These are phyloP conservation scores for Solen grandis DNA, from an alignment of 1,140 invertebrate species.

Conservation along the genomic window DNA sequence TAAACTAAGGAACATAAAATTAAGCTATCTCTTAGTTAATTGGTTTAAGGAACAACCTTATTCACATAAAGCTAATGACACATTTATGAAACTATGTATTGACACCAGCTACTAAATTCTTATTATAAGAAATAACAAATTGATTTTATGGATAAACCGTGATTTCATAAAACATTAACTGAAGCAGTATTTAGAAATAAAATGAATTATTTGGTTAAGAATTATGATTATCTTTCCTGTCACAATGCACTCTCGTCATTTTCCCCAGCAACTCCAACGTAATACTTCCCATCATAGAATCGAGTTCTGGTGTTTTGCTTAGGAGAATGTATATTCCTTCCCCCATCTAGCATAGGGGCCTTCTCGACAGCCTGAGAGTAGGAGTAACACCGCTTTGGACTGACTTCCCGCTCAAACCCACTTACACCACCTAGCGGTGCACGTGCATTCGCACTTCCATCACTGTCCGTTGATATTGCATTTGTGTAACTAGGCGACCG, in stretches of 20 bases:
- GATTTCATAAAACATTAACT: too few species aligned
- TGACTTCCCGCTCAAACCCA: slow-evolving; percentile 1
- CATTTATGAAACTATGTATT: too few species aligned
- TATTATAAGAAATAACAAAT: too few species aligned
- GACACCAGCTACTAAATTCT: too few species aligned
- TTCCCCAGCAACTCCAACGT: slow-evolving; percentile 63
- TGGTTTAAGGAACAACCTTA: too few species aligned
- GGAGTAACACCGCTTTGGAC: slow-evolving; percentile 17
- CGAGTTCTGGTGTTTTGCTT: slow-evolving; percentile 45
- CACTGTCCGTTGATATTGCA: slow-evolving; percentile 52
- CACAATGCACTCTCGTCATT: slow-evolving; percentile 68
- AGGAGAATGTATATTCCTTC: neutral
- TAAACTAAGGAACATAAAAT: too few species aligned
- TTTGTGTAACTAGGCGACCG: slow-evolving; percentile 58
- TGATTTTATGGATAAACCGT: too few species aligned
- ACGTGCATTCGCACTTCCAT: neutral
- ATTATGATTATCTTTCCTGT: too few species aligned
- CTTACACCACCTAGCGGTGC: neutral
- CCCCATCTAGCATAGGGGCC: slow-evolving; percentile 31
- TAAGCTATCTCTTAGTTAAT: too few species aligned
- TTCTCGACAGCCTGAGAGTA: slow-evolving; percentile 45
- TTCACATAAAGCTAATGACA: too few species aligned
- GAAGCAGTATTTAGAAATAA: too few species aligned
- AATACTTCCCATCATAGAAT: slow-evolving; percentile 66
- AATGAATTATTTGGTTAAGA: too few species aligned